phyloP scores from a whole-genome alignment of 2,888 invertebrate species.

The Dysmachus trigonus region DNA sequence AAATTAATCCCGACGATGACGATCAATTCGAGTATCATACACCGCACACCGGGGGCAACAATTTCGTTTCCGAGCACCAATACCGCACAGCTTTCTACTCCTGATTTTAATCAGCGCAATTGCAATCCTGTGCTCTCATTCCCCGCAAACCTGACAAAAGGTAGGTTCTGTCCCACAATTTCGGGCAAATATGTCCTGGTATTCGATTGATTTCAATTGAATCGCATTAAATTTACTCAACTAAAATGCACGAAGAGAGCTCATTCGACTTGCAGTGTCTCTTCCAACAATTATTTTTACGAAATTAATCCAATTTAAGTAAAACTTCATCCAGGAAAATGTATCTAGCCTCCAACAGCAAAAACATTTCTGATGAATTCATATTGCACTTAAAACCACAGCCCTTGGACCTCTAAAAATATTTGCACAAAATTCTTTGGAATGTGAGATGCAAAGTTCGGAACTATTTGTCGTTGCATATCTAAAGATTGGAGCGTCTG shows the following conservation, averaged over 20 bases:
- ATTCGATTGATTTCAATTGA: constrained; percentile 39
- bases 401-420: not conserved
- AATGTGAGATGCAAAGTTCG: not conserved
- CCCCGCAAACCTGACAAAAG: not conserved
- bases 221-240: constrained; percentile 1
- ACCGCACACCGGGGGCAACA: not conserved
- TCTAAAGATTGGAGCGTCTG: not conserved
- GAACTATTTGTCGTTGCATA: not conserved
- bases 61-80: not conserved
- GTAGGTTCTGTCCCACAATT: not conserved
- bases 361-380: not conserved
- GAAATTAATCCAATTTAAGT: not conserved
- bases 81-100: not conserved
- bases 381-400: not conserved
- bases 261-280: not conserved
- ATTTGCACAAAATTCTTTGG: not conserved
- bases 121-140: not conserved
- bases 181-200: not conserved
- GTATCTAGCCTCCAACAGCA: not conserved
- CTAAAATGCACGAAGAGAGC: not conserved
- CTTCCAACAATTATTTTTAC: not conserved
- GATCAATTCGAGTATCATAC: constrained; percentile 12
- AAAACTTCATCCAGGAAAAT: not conserved
- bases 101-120: constrained; percentile 27
- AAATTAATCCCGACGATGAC: constrained; percentile 23